A percentile compares a stretch with the other conserved stretches of the same genome.
These are phyloP conservation scores for Rhineura floridana DNA, from an alignment of 2,113 vertebrate species.

Conservation along the genomic window DNA sequence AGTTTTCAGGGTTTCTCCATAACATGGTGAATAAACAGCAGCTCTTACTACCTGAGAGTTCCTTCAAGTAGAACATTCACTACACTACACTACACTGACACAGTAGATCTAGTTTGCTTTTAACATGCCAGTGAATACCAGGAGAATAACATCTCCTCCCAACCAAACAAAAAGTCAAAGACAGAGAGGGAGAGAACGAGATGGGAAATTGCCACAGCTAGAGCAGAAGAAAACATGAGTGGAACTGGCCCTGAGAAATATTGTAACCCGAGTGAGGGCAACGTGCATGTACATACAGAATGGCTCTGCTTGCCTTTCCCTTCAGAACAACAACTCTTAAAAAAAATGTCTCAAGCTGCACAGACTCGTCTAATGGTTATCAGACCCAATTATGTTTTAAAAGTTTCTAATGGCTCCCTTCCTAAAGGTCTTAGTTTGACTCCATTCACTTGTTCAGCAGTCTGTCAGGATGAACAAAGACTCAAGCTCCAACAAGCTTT, in stretches of 20 bases:
- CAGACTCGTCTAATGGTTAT: neutral
- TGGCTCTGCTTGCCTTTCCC: neutral
- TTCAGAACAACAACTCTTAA: neutral
- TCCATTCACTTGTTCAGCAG: neutral
- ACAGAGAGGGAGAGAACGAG: neutral
- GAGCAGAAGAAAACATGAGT: neutral
- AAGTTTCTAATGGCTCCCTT: neutral
- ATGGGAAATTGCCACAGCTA: neutral
- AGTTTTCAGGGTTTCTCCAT: neutral
- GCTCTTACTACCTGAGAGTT: neutral
- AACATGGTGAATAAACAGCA: neutral
- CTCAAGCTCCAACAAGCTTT: conserved; percentile 47
- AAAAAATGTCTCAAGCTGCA: no score
- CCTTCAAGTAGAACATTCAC: neutral
- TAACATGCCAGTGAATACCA: neutral
- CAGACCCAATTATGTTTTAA: neutral
- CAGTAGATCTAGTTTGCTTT: neutral
- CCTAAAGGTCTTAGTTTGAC: neutral
- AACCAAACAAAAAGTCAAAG: neutral
- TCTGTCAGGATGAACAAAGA: neutral
- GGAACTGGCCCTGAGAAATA: neutral
- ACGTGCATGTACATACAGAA: neutral
- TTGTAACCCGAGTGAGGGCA: neutral
- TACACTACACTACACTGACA: neutral
- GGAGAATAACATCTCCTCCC: no score